Percentiles rank a stretch among this genome's conserved stretches.
These are phyloP conservation scores for Tringa solitaria DNA, from an alignment of 2,113 vertebrate genomes.

Conservation along the genomic window DNA sequence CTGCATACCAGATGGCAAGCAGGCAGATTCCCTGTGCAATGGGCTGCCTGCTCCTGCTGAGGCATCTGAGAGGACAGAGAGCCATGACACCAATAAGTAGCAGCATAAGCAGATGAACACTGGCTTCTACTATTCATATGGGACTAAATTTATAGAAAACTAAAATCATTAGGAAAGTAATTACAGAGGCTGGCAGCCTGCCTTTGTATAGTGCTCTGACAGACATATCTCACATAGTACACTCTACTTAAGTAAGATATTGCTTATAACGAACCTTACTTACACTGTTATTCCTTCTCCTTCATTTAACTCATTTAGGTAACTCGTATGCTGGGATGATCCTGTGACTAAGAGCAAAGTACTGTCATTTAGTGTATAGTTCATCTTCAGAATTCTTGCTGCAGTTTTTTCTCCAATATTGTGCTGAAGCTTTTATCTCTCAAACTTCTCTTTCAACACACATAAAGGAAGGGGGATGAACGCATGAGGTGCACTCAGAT, in stretches of 20 bases:
- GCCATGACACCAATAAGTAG: not conserved
- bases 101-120: not conserved
- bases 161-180: not conserved
- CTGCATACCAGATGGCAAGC: not conserved
- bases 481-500: not conserved
- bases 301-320: not conserved
- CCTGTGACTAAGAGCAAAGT: not conserved
- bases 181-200: not conserved
- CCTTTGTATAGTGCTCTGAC: not conserved
- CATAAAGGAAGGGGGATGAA: not conserved
- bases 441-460: not conserved
- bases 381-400: not conserved
- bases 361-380: not conserved
- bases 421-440: not conserved
- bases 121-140: not conserved
- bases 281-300: not conserved
- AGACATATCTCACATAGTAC: not conserved
- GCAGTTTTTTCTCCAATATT: not conserved
- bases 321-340: not conserved
- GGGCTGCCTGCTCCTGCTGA: not conserved
- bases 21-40: not conserved
- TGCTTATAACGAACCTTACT: not conserved
- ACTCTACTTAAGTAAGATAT: not conserved
- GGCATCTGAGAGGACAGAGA: not conserved
- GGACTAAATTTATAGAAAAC: not conserved